Evolutionary conservation across 2,797 vertebrate genomes (phyloP), one percentile per base, ranked within the genome.

Genomic region (Vultur gryphus): DNA sequence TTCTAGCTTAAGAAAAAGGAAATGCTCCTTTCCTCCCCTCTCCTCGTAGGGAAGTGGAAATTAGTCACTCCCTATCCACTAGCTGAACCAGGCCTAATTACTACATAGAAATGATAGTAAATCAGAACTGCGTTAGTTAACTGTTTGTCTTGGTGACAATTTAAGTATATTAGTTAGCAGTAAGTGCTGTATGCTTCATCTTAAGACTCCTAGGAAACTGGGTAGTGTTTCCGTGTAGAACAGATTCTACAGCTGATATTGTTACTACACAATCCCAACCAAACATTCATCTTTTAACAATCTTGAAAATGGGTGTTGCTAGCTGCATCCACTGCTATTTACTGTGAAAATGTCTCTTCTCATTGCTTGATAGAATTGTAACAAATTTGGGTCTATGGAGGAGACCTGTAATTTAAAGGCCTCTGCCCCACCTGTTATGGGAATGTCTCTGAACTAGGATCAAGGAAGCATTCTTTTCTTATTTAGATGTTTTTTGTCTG

Each of bases 381-480:
- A 59, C 88, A 80, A 6, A 91, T 28, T 5, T 13, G 71, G 67
- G 70, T 54, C 15, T 12, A 73, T n/a, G 59, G 78, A 91, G 71
- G 39, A 94, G 95, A 61, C 5, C 81, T 95, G 94, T 31, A 78
- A 97, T 85, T 89, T 82, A 75, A 93, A 95, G 94, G 88, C 37
- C 67, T 90, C 64, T 95, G 96, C 96, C 97, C 95, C 96, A 92
- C 96, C 96, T 96, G 96, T 58, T 89, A 59, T 79, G 96, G 94
- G 95, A 97, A 97, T 96, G 97, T 15, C 94, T 97, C 97, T 97
- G 95, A 96, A 97, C 94, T 93, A 20, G 90, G 96, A 97, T 95
- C 95, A 97, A 97, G 97, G 95, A 95, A 97, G 94, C 69, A 43
- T 93, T 94, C 86, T 96, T 93, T 93, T 95, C 94, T 95, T 91